Evolutionary conservation across 2,797 vertebrate genomes (phyloP), one percentile per base, ranked within the genome.

Genomic region (Stomatorhinus walkeri): DNA sequence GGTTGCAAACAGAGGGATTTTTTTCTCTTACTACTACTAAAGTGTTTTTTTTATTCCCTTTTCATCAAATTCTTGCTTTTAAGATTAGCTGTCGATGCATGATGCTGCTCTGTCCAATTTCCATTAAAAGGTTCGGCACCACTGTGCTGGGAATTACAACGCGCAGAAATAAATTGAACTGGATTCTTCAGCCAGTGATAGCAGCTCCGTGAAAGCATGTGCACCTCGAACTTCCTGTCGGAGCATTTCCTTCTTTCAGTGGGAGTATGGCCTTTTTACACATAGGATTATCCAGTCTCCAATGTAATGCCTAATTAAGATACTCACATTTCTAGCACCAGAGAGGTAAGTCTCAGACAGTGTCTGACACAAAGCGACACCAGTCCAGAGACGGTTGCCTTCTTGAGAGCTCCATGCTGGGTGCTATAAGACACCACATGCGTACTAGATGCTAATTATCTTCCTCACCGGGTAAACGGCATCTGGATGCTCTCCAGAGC

Each of bases 401-500:
- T 59, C n/a, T 61, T 64, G 40, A 64, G 22, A 36, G 36, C 8
- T 61, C 43, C 43, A 64, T 43, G 43, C 86, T 24, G 56, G 86
- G n/a, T 64, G n/a, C 56, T 61, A 49, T 24, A 46, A n/a, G 86
- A 52, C n/a, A 46, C 43, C 59, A 48, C 59, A 64, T 19, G 28
- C 19, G 3, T 40, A 10, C 36, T 5, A 68, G 46, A 87, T 54
- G 84, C 48, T 89, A 28, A 89, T 89, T 87, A 24, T 76, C 88
- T 89, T 48, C 88, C 48, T 85, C 61, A 52, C 24, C 43, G 28
- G 81, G 49, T 8, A 86, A 89, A 32, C 51, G 32, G 76, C 88
- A 87, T 87, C 61, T 54, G 48, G 61, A 56, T 87, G 61, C 52
- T 54, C 51, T 87, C 84, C 88, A 87, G 56, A 22, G 12, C 49